A percentile compares a stretch with the other conserved stretches of the same genome.
Conservation (phyloP, 2,797 vertebrate genomes). For the Paramormyrops hopkinsi region DNA sequence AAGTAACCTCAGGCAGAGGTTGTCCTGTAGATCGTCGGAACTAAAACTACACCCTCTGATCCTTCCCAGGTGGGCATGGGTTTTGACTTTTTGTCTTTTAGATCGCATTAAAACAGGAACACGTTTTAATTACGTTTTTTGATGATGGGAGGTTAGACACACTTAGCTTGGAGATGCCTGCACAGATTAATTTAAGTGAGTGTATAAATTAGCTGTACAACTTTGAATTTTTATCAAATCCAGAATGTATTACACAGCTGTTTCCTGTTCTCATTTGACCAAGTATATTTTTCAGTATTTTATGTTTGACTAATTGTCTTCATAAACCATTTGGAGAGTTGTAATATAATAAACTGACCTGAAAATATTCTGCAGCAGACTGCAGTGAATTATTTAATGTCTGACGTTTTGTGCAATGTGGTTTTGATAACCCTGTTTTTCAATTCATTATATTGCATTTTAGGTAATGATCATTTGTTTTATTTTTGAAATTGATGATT, state of each 20-base stretch:
- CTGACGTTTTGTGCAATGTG: not conserved
- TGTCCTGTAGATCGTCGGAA: not conserved
- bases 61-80: not conserved
- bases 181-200: conserved; percentile 11
- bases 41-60: conserved; percentile 1
- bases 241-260: conserved; percentile 16
- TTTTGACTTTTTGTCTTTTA: conserved; percentile 22
- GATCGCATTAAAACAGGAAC: conserved; percentile 3
- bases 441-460: not conserved
- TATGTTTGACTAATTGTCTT: conserved; percentile 10
- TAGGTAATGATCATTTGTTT: not conserved
- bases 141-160: not conserved
- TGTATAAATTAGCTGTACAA: conserved; percentile 21
- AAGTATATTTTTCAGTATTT: conserved; percentile 11
- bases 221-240: conserved; percentile 14
- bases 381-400: not conserved
- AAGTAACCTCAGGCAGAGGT: not conserved
- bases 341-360: not conserved
- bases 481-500: not conserved
- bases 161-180: not conserved
- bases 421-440: not conserved
- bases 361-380: not conserved
- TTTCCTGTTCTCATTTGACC: conserved; percentile 5
- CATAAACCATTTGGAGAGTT: not conserved
- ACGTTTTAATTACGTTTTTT: conserved; percentile 15